A percentile compares a stretch with the other conserved stretches of the same genome.
These are phyloP conservation scores for Serinus canaria DNA, from an alignment of 2,113 vertebrate species.

Conservation along the genomic window DNA sequence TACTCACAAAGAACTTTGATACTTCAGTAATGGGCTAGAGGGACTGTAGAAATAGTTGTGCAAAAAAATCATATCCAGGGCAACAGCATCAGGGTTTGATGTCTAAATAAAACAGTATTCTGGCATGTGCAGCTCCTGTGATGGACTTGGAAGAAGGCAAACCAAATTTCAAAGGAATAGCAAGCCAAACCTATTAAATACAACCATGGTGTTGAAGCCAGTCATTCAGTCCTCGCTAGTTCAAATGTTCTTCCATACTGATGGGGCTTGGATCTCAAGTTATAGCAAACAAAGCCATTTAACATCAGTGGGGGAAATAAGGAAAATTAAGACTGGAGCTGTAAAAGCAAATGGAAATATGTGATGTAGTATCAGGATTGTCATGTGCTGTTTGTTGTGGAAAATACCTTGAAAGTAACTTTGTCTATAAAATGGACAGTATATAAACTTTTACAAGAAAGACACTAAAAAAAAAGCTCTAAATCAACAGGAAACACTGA, in stretches of 20 bases:
- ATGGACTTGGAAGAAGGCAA: not conserved
- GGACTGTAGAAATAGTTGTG: not conserved
- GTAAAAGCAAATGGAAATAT: not conserved
- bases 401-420: not conserved
- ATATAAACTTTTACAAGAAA: not conserved
- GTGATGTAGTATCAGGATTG: not conserved
- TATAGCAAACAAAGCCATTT: not conserved
- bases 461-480: not conserved
- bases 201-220: not conserved
- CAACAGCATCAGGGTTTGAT: not conserved
- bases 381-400: not conserved
- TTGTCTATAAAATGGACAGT: not conserved
- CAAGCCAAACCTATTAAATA: constrained; percentile 25
- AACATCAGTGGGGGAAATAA: not conserved
- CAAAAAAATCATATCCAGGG: not conserved
- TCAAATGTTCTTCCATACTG: not conserved
- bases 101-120: not conserved
- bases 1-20: not conserved
- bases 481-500: not conserved
- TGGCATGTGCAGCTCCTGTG: not conserved
- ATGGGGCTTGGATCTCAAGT: not conserved
- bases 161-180: not conserved
- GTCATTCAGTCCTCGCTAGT: not conserved
- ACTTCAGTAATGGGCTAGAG: not conserved
- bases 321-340: not conserved